Conservation (phyloP, 2,113 vertebrate species). For the Callipepla squamata region DNA sequence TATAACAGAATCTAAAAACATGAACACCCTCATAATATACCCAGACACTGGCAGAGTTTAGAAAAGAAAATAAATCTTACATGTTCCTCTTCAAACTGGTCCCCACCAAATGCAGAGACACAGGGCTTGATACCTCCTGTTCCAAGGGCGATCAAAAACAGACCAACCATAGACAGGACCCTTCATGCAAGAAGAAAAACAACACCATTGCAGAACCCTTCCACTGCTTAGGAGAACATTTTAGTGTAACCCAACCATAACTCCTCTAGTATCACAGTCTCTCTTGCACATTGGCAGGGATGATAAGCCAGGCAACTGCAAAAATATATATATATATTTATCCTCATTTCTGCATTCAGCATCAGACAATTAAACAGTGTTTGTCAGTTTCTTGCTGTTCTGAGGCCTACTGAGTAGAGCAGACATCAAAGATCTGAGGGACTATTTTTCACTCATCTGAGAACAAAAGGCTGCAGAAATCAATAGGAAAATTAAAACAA, state of each 20-base stretch:
- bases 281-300: not conserved
- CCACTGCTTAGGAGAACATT: not conserved
- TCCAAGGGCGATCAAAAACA: constrained; percentile 93
- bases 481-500: not conserved
- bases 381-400: constrained; percentile 15
- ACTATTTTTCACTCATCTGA: not conserved
- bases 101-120: constrained; percentile 95
- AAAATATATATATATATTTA: not conserved
- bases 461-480: constrained; percentile 2
- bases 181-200: constrained; percentile 75
- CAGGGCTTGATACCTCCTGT: constrained; percentile 98
- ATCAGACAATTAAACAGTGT: not conserved
- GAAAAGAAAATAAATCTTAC: constrained; percentile 81
- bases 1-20: not conserved
- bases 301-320: not conserved
- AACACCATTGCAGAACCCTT: constrained; percentile 51
- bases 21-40: not conserved
- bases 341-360: not conserved
- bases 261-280: not conserved
- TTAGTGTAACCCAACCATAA: not conserved
- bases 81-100: constrained; percentile 94
- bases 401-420: not conserved
- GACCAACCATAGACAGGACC: constrained; percentile 86
- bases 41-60: constrained; percentile 30
- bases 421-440: not conserved